Percentiles rank a stretch among this genome's conserved stretches.
Conservation (phyloP, 2,888 invertebrate genomes). For the Nineta flava region DNA sequence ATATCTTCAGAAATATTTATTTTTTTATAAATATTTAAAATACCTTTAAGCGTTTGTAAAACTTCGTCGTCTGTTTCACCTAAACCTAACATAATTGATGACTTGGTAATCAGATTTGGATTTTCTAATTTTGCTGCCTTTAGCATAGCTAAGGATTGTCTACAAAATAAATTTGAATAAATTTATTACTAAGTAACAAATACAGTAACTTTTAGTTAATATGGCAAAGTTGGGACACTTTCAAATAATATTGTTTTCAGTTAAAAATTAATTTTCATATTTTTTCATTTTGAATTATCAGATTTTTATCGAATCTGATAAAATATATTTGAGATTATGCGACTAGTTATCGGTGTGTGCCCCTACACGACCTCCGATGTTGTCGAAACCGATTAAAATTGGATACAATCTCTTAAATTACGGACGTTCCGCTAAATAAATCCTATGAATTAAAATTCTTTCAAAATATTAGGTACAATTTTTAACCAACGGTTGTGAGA, state of each 20-base stretch:
- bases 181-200: neutral
- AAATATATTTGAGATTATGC: too few species aligned
- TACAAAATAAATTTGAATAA: slow-evolving; percentile 16
- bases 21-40: slow-evolving; percentile 2
- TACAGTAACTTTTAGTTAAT: too few species aligned
- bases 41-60: slow-evolving; percentile 65
- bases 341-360: too few species aligned
- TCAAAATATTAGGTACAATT: too few species aligned
- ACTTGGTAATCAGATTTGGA: slow-evolving; percentile 81
- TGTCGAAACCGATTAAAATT: too few species aligned
- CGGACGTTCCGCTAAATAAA: too few species aligned
- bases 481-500: too few species aligned
- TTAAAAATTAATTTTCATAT: neutral
- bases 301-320: too few species aligned
- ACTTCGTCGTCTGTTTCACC: slow-evolving; percentile 82
- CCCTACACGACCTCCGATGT: too few species aligned
- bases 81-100: slow-evolving; percentile 95
- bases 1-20: neutral
- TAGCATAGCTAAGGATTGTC: slow-evolving; percentile 75
- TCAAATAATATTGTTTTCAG: neutral
- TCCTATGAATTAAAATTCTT: neutral
- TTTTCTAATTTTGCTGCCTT: slow-evolving; percentile 66
- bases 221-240: neutral
- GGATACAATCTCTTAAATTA: too few species aligned
- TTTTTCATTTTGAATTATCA: too few species aligned